Evolutionary conservation across 2,797 vertebrate genomes (phyloP).

Genomic region (Sebastes diploproa): DNA sequence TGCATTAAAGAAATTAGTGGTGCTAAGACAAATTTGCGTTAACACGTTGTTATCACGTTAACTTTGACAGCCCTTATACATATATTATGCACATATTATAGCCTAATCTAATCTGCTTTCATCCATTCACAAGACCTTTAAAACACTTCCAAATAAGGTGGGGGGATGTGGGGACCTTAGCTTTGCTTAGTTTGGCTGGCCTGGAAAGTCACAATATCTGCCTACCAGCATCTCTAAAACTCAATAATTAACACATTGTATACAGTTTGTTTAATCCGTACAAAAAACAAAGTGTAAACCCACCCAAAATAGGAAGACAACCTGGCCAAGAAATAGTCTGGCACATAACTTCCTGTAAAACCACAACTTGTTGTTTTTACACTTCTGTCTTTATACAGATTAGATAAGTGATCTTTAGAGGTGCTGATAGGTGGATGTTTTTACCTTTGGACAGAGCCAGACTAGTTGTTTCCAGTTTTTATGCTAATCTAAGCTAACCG

Average conservation of each 20-base stretch:
- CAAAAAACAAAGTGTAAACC: too few species aligned
- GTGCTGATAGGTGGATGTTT: neutral
- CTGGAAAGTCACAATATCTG: neutral
- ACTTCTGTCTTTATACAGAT: neutral
- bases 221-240: neutral
- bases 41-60: too few species aligned
- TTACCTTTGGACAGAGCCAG: neutral
- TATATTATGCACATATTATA: too few species aligned
- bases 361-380: neutral
- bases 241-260: neutral
- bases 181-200: neutral
- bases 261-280: neutral
- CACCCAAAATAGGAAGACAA: neutral
- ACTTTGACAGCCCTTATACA: too few species aligned
- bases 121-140: rapidly evolving
- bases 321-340: neutral
- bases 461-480: neutral
- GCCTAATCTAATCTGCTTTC: too few species aligned
- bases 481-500: neutral
- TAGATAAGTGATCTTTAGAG: neutral
- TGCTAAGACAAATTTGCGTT: too few species aligned
- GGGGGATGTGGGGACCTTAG: neutral
- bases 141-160: too few species aligned
- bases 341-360: neutral
- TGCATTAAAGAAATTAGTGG: too few species aligned